Conservation (phyloP, 2,113 vertebrate genomes). For the Acanthochromis polyacanthus region DNA sequence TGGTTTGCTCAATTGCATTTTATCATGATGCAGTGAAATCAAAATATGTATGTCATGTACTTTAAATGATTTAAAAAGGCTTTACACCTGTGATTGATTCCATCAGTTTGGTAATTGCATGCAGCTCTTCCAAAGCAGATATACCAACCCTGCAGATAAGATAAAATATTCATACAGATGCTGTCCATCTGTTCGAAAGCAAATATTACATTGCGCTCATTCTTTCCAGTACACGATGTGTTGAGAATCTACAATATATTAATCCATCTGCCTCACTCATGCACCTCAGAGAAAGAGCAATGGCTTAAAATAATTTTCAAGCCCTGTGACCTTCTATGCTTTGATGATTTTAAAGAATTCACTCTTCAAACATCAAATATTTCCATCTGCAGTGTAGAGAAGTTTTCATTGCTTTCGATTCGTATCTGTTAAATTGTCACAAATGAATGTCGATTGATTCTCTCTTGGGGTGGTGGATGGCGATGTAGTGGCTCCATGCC, state of each 20-base stretch:
- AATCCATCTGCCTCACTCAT: conserved; percentile 3
- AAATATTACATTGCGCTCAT: conserved; percentile 25
- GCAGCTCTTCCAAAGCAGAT: conserved; percentile 46
- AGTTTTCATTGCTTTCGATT: conserved; percentile 25
- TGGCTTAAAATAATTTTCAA: conserved; percentile 23
- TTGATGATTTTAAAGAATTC: not conserved
- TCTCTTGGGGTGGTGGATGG: conserved; percentile 6
- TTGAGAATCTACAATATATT: not conserved
- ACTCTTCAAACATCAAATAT: not conserved
- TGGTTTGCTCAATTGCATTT: conserved; percentile 54
- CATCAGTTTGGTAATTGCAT: conserved; percentile 55
- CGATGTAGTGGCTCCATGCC: conserved; percentile 21
- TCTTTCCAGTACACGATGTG: not conserved
- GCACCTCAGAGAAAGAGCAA: conserved; percentile 1
- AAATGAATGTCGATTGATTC: conserved; percentile 51
- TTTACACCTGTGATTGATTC: conserved; percentile 68
- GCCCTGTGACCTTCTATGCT: conserved; percentile 13
- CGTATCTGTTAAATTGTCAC: conserved; percentile 18
- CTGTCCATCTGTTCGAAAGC: conserved; percentile 54
- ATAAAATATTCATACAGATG: conserved; percentile 52
- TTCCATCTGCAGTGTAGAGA: conserved; percentile 26
- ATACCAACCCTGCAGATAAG: conserved; percentile 41
- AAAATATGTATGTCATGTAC: conserved; percentile 46
- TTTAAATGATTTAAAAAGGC: conserved; percentile 53
- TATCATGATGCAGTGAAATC: conserved; percentile 49